A percentile compares a stretch with the other conserved stretches of the same genome.
phyloP scores from a whole-genome alignment of 1,140 invertebrate genomes.

The Melanaphis sacchari region DNA sequence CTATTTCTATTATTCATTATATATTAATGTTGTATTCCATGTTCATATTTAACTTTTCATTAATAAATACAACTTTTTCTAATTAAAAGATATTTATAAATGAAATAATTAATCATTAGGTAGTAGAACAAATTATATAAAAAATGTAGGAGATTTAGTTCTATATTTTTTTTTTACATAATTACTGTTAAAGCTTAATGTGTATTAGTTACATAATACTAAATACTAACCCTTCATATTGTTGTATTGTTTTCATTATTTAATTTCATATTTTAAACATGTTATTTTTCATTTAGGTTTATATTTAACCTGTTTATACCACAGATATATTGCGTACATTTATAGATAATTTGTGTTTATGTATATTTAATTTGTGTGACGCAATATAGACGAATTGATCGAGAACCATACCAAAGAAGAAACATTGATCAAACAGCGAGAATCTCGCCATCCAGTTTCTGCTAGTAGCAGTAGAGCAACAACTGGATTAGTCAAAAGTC shows the following conservation, averaged over 20 bases:
- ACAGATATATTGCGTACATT: background rate
- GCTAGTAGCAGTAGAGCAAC: constrained; percentile 30
- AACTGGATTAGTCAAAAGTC: constrained; percentile 46
- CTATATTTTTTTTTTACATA: background rate
- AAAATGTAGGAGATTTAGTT: background rate
- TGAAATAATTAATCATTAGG: background rate
- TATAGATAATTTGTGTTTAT: constrained; percentile 49
- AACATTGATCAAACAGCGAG: constrained; percentile 28
- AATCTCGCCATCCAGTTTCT: constrained; percentile 47
- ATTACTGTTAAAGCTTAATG: background rate
- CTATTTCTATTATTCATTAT: background rate
- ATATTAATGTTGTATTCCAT: background rate
- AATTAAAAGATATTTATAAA: background rate
- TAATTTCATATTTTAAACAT: constrained; percentile 26
- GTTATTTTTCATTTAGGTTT: constrained; percentile 35
- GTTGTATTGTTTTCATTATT: background rate
- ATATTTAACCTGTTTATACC: background rate
- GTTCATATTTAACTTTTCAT: background rate
- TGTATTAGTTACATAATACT: background rate
- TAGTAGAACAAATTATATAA: background rate
- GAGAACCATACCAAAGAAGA: constrained; percentile 54
- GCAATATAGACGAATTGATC: constrained; percentile 53
- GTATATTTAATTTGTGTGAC: constrained; percentile 57
- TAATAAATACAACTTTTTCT: background rate
- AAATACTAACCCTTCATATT: background rate